Evolutionary conservation across 2,888 invertebrate species (phyloP).

Genomic region (Idaea dimidiata): DNA sequence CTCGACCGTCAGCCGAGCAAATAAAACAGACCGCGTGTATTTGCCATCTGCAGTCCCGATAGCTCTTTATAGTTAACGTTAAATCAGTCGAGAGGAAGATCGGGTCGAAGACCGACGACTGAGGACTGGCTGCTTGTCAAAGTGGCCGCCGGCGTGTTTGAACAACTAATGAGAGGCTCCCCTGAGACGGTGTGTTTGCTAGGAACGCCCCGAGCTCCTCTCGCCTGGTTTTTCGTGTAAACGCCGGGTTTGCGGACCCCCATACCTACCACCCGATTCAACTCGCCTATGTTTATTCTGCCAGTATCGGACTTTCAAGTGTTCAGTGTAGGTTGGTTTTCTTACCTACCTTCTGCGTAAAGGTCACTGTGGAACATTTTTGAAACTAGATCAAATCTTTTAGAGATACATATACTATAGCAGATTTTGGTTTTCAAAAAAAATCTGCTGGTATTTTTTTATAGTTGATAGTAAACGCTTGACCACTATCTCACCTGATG

Average conservation of each 20-base stretch:
- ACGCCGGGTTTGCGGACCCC: constrained; percentile 51
- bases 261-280: constrained; percentile 29
- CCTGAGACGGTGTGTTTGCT: constrained; percentile 74
- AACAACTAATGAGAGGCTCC: constrained; percentile 79
- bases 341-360: background rate
- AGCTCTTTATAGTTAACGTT: constrained; percentile 65
- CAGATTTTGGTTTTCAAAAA: no score
- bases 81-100: constrained; percentile 71
- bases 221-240: constrained; percentile 59
- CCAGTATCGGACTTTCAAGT: constrained; percentile 58
- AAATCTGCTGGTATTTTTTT: no score
- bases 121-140: constrained; percentile 66
- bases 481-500: no score
- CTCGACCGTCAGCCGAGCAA: constrained; percentile 39
- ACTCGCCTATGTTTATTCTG: constrained; percentile 46
- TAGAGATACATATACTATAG: no score
- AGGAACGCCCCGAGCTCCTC: constrained; percentile 54
- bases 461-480: no score
- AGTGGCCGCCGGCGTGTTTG: constrained; percentile 78
- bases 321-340: constrained; percentile 23
- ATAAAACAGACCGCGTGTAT: constrained; percentile 58
- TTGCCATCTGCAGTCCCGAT: constrained; percentile 57
- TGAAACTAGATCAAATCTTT: background rate
- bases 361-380: background rate
- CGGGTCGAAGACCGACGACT: constrained; percentile 42